Evolutionary conservation across 2,888 invertebrate genomes (phyloP).

Genomic region (Acanthosepion esculentum): DNA sequence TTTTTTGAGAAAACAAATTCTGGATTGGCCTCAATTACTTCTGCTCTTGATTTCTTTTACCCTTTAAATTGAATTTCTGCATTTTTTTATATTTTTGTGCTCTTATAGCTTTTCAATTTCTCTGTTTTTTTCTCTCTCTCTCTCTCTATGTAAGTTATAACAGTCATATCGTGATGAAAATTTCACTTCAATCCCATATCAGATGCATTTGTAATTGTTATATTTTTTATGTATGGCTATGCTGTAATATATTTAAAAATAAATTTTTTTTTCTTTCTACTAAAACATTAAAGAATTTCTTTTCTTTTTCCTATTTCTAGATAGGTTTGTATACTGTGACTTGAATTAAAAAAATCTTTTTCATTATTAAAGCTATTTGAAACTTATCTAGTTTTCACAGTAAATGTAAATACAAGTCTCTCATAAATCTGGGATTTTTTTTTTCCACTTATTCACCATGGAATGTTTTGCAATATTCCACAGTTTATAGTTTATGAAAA

Average conservation of each 20-base stretch:
- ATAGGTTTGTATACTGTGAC: background rate
- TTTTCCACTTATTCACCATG: background rate
- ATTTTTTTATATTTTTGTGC: background rate
- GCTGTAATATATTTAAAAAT: conserved; percentile 33
- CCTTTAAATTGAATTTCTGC: background rate
- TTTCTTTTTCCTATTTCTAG: background rate
- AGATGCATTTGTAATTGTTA: background rate
- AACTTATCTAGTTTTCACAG: background rate
- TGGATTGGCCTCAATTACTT: background rate
- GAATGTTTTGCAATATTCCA: conserved; percentile 15
- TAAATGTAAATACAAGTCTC: background rate
- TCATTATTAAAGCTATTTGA: background rate
- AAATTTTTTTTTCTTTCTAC: background rate
- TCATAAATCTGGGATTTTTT: background rate
- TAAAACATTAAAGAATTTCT: background rate
- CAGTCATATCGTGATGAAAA: background rate
- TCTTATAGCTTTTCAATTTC: background rate
- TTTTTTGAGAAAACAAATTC: background rate
- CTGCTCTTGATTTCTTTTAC: too few relatives aligned
- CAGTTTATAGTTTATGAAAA: background rate
- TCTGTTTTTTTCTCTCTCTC: too few relatives aligned
- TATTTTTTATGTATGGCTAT: conserved; percentile 1
- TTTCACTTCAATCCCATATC: background rate
- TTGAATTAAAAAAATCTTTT: background rate
- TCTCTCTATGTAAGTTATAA: background rate